Base-by-base conservation (phyloP, 2,113 vertebrate genomes). In the Macquaria ambigua region DNA sequence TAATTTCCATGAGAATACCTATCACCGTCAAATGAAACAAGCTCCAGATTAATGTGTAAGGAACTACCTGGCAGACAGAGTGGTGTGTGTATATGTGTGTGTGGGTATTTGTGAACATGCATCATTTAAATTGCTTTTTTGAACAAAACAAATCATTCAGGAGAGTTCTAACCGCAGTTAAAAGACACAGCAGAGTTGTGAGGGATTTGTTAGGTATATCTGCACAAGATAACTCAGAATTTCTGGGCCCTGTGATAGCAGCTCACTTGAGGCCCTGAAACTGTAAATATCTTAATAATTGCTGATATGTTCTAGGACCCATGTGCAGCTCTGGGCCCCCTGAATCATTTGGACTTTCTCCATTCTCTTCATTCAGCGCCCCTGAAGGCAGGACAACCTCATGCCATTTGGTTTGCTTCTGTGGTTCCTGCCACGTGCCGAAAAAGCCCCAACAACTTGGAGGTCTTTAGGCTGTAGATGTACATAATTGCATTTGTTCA, bases 1-100 rank as follows among this genome's bases (percentile, higher is more conserved):
- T 78, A 1, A 83, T 88, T 86, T 87, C 61, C 76, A 83, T 81
- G 7, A 85, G 14, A 85, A 84, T 68, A 77, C 69, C 67, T 46
- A 34, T 25, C 28, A 61, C 1, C 6, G 11, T 61, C 48, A 50
- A 79, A 53, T 62, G 50, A 82, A 82, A 61, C 73, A 64, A 76
- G 58, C 25, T 64, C 15, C 7, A 59, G 70, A 79, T 78, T 46
- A 34, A 78, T 82, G 74, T 69, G 37, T 25, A 46, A 37, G 31
- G n/a, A 74, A 28, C 31, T 64, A 59, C 59, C 81, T 75, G 71
- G 9, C 34, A 72, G 67, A 72, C 48, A 46, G 15, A 63, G n/a
- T 21, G 55, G 46, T 43, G 46, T 48, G 18, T 21, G 52, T 53
- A 11, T 48, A 12, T 43, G 46, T 48, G 18, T 53, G 52, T 53